Conservation (phyloP, 2,113 vertebrate genomes). For the Hiodon tergisus region DNA sequence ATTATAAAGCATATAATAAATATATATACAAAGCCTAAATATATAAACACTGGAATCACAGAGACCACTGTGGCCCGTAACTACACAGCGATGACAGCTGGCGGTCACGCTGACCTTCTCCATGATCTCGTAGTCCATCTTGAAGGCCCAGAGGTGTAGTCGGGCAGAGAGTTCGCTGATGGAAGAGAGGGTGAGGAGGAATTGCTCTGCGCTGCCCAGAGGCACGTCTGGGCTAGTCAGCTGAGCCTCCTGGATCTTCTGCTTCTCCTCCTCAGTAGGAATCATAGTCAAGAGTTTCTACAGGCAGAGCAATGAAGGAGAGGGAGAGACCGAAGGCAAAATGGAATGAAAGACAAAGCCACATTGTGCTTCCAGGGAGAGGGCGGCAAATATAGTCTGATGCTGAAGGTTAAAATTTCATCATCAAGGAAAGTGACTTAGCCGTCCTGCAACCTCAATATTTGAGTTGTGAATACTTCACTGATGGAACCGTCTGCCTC, state of each 20-base stretch:
- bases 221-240: slow-evolving; percentile 84
- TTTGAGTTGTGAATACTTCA: too few relatives aligned
- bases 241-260: slow-evolving; percentile 95
- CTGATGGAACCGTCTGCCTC: background rate
- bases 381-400: too few relatives aligned
- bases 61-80: too few relatives aligned
- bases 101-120: slow-evolving; percentile 77
- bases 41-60: too few relatives aligned
- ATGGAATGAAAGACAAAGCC: background rate
- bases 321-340: slow-evolving; percentile 8
- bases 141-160: slow-evolving; percentile 97
- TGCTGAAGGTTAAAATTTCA: slow-evolving; percentile 14
- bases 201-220: slow-evolving; percentile 89
- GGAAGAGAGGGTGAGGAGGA: slow-evolving; percentile 92
- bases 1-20: too few relatives aligned
- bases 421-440: background rate
- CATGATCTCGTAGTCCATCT: slow-evolving; percentile 92
- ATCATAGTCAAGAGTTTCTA: slow-evolving; percentile 99
- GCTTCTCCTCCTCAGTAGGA: slow-evolving; percentile 92
- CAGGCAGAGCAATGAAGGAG: background rate
- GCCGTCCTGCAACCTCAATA: too few relatives aligned
- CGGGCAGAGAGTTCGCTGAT: slow-evolving; percentile 89
- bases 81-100: too few relatives aligned
- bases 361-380: too few relatives aligned
- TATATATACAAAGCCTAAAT: too few relatives aligned